Evolutionary conservation across 2,888 invertebrate species (phyloP), one percentile per base, ranked within the genome.

Genomic region (Thera obeliscata): DNA sequence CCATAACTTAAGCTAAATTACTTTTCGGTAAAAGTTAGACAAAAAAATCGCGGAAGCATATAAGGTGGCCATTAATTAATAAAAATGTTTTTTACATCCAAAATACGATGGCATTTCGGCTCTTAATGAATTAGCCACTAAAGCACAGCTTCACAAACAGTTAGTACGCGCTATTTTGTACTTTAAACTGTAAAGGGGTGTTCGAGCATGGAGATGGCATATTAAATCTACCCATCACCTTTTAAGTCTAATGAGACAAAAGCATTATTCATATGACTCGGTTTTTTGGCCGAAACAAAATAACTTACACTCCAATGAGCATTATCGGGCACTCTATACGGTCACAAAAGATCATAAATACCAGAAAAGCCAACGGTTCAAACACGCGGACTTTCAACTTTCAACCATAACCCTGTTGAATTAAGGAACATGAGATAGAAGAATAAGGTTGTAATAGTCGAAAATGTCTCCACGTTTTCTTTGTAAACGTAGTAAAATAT

Each of bases 241-340:
- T 91, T 80, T 88, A 85, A 69, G 90, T 85, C 86, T 90, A 91
- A 91, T 90, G 90, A 91, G 90, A 90, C 88, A 89, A 88, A 90
- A 80, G 85, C 83, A 85, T 87, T 85, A 87, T 86, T 88, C 86
- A 85, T 87, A 85, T 82, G 81, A 81, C 80, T 76, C 81, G 22
- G 64, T 73, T 85, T 86, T 84, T 87, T 84, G 83, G 77, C 80
- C 81, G 70, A 81, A 81, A 87, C 87, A 83, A 87, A 85, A 89
- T 90, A 89, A 90, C 86, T 89, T 86, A 88, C 86, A 82, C 85
- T 81, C 69, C 83, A 87, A 85, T 88, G 87, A 86, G 85, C 83
- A 87, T 89, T 87, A 86, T 84, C 87, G 87, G 75, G 78, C 86
- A 82, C 87, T 87, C 82, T 80, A 81, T 88, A 87, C 80, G 87